Percentiles rank a stretch among this genome's conserved stretches.
Evolutionary conservation across 2,888 invertebrate genomes (phyloP).

Genomic region (Caenorhabditis sp.): DNA sequence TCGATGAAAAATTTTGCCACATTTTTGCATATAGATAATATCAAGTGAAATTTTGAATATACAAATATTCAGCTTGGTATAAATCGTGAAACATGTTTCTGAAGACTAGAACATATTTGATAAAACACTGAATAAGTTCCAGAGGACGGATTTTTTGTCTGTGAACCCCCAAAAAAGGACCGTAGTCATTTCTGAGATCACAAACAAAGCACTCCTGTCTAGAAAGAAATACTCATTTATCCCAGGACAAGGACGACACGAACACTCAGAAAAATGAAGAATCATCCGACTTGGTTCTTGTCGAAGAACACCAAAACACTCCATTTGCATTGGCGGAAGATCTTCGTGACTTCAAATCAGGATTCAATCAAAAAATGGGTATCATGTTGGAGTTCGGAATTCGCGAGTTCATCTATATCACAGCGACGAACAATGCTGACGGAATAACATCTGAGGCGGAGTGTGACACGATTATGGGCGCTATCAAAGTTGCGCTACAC

Average conservation of each 20-base stretch:
- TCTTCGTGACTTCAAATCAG: conserved; percentile 10
- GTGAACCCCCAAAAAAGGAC: no score
- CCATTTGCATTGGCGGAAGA: conserved; percentile 19
- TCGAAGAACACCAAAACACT: neutral
- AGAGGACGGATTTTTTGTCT: no score
- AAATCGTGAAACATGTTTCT: no score
- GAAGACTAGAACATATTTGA: no score
- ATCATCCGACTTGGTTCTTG: neutral
- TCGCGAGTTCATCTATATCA: conserved; percentile 17
- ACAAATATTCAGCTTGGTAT: no score
- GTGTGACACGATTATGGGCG: conserved; percentile 20
- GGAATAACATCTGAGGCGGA: conserved; percentile 17
- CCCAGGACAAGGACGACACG: neutral
- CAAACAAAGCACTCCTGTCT: no score
- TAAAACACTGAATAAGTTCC: no score
- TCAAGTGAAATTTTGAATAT: no score
- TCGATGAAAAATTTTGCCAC: no score
- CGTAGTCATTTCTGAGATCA: no score
- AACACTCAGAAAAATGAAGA: neutral
- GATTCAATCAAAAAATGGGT: conserved; percentile 8
- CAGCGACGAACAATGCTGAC: conserved; percentile 2
- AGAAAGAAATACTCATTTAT: no score
- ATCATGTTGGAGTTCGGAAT: conserved; percentile 26
- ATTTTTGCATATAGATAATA: no score
- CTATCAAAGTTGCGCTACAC: conserved; percentile 14